Conservation (phyloP, 2,888 invertebrate species). For the Hydroisotoma schaefferi region DNA sequence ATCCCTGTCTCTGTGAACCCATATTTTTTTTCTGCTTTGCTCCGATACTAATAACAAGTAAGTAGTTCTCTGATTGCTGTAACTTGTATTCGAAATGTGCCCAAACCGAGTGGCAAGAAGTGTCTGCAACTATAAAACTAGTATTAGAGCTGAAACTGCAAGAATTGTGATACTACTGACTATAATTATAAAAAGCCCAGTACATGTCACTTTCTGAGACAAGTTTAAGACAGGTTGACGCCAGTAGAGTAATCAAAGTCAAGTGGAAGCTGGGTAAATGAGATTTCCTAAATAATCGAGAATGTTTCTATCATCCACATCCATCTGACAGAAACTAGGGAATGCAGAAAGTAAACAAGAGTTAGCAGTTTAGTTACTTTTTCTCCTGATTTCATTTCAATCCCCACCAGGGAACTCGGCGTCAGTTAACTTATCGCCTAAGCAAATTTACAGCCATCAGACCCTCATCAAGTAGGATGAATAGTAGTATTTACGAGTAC, state of each 20-base stretch:
- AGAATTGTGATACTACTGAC: background rate
- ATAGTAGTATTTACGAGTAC: background rate
- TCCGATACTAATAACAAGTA: too few relatives aligned
- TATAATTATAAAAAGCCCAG: background rate
- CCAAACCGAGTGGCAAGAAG: too few relatives aligned
- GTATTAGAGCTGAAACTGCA: too few relatives aligned
- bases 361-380: background rate
- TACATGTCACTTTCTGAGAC: background rate
- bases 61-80: too few relatives aligned
- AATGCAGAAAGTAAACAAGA: background rate
- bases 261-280: background rate
- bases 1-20: too few relatives aligned
- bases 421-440: background rate
- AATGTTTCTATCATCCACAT: too few relatives aligned
- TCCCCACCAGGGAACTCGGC: background rate
- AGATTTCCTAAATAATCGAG: too few relatives aligned
- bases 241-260: background rate
- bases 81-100: too few relatives aligned
- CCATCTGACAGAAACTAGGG: too few relatives aligned
- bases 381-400: background rate
- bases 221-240: conserved; percentile 1
- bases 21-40: too few relatives aligned
- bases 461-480: background rate
- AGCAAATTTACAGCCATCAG: background rate
- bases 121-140: too few relatives aligned